Conservation (phyloP, 1,140 invertebrate genomes). For the Trichomalopsis sarcophagae region DNA sequence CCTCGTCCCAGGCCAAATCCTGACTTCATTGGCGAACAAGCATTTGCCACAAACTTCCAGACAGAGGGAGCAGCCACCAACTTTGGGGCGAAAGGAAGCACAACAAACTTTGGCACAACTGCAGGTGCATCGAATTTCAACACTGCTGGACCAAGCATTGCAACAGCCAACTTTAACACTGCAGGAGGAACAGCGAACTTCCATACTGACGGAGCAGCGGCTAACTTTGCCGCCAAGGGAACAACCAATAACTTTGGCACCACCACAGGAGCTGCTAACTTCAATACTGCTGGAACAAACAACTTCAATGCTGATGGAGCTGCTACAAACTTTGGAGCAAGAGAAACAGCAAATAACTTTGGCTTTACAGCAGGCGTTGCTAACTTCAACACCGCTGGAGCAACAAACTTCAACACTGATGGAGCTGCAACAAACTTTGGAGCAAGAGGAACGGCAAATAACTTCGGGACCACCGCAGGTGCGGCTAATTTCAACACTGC, state of each 20-base stretch:
- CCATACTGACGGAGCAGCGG: background rate
- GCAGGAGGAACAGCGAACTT: background rate
- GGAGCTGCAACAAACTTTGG: constrained; percentile 16
- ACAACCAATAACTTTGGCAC: background rate
- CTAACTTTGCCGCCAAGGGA: background rate
- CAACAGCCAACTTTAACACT: background rate
- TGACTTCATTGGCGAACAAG: constrained; percentile 67
- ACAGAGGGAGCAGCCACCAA: background rate
- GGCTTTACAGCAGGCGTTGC: background rate
- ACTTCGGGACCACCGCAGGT: background rate
- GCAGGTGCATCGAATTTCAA: background rate
- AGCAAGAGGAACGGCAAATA: background rate
- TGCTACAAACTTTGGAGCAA: background rate
- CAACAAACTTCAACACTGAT: background rate
- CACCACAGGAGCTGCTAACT: background rate
- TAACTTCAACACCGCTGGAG: background rate
- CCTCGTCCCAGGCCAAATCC: constrained; percentile 57
- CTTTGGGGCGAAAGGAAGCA: background rate
- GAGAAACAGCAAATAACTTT: background rate
- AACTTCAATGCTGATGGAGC: background rate
- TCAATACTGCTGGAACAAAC: background rate
- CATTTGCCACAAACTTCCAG: constrained; percentile 56
- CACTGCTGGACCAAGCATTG: too few species aligned
- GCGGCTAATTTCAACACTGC: background rate
- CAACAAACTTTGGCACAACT: background rate